A percentile compares a stretch with the other conserved stretches of the same genome.
phyloP scores from a whole-genome alignment of 2,113 vertebrate genomes.

The Malurus cyaneus region DNA sequence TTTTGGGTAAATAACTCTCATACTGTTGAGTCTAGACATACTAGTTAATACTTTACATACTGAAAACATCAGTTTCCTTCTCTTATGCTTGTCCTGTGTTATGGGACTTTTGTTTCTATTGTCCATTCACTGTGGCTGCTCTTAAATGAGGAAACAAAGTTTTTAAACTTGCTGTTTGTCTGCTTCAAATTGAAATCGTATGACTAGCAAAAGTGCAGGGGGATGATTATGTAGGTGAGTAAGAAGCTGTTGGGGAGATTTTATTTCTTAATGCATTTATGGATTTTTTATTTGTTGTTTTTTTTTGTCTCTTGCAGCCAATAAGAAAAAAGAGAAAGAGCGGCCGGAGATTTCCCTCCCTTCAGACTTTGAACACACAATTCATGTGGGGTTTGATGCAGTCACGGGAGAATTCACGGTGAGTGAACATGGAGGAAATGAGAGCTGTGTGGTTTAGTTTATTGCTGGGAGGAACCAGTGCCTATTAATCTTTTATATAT shows the following conservation, averaged over 20 bases:
- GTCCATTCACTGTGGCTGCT: background rate
- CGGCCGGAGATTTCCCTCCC: constrained; percentile 95
- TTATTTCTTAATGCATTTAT: background rate
- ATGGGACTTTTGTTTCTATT: background rate
- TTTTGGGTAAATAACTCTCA: background rate
- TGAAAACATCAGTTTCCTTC: background rate
- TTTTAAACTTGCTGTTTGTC: background rate
- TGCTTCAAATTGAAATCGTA: background rate
- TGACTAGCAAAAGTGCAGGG: background rate
- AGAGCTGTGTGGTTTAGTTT: background rate
- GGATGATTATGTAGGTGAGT: background rate
- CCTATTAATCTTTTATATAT: constrained; percentile 37
- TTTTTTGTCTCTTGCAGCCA: constrained; percentile 73
- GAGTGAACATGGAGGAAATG: constrained; percentile 55
- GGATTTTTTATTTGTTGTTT: background rate
- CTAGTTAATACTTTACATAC: background rate
- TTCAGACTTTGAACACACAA: constrained; percentile 95
- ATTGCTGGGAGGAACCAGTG: background rate
- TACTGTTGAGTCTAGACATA: background rate
- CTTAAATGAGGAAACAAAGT: background rate
- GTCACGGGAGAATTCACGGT: constrained; percentile 97
- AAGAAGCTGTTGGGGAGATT: background rate
- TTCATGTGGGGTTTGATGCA: constrained; percentile 95
- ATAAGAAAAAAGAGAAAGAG: constrained; percentile 90
- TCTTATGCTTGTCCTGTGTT: background rate